Evolutionary conservation across 2,888 invertebrate species (phyloP), one percentile per base, ranked within the genome.

Genomic region (Xestia c-nigrum): DNA sequence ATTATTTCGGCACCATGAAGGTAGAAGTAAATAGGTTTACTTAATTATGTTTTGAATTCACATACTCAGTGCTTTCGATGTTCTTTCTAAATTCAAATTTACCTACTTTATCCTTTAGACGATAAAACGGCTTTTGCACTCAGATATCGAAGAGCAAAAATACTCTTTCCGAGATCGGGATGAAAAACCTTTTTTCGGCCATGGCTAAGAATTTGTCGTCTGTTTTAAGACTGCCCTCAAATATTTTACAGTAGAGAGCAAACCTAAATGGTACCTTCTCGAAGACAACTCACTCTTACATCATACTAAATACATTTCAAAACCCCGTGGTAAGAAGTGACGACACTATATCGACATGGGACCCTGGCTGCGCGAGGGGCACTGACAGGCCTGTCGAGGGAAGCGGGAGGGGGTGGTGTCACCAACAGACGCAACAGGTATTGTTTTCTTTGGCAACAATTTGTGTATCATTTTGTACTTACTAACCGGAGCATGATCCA

Each of bases 361-460:
- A 31, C 6, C 38, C 31, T 47, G 38, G 31, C 70, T 71, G 46
- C 55, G 70, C 67, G 66, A 66, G 31, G 24, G 38, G 67, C 10
- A 47, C 55, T 24, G 72, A 14, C 19, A 38, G 24, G 21, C 19
- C 14, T 40, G 14, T 21, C 19, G 46, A 50, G 21, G 14, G 43
- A 0, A 4, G 16, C n/a, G 10, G n/a, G 10, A 14, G 5, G 31
- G 73, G 81, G 74, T 71, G 72, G 70, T 86, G 88, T 87, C 87
- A 85, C 64, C 47, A 43, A 70, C 88, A 88, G 84, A 72, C 76
- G 72, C 87, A 83, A 87, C 85, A 84, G 85, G 86, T 87, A 80
- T 81, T 83, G 81, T 78, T 84, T 71, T 38, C 63, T 77, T 66
- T 63, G 40, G 50, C 68, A 52, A 57, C 61, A 68, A 69, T 52